Evolutionary conservation across 64 coral and sea anemone genomes (phyloP), one percentile per base, ranked within the genome.

Genomic region (Stylophora pistillata): DNA sequence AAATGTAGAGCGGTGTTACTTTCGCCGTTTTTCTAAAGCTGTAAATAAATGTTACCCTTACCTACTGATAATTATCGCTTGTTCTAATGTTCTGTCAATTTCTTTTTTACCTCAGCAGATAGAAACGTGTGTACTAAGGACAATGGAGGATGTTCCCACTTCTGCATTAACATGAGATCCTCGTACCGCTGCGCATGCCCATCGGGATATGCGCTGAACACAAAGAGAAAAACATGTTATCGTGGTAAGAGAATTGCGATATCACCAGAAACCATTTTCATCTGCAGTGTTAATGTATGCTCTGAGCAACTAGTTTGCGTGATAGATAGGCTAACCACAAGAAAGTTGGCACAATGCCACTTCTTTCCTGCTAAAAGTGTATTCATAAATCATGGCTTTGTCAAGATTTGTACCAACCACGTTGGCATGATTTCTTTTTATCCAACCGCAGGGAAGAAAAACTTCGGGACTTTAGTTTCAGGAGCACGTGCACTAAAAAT

Each of bases 81-180:
- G 25, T 13, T 26, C 53, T 70, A 54, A 64, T 61, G 18, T 52
- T 10, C 27, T 30, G 12, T 29, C 17, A 13, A 77, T 55, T 16
- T 18, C 6, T 52, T 23, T 88, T 69, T 87, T 37, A 76, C 23
- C 78, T 72, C 72, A 77, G 81, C 88, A 99, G 97, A 95, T 88
- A 75, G 60, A 21, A 95, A 95, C 65, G 97, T 95, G 74, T 99
- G 97, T 34, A 78, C 17, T 13, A 77, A 52, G 23, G 86, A 89
- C 12, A 99, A 95, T 79, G 93, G 87, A 0, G 96, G 96, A 17
- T 99, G 97, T 72, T 95, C 93, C 30, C 97, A 99, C 56, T 81
- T 93, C 58, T 99, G 97, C 57, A 83, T 91, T 23, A 99, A 99
- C 59, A 89, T 58, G 2, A 65, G 78, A 34, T 90, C 92, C 1